These are phyloP conservation scores for Tridacna gigas DNA, from an alignment of 2,888 invertebrate species.

Conservation along the genomic window DNA sequence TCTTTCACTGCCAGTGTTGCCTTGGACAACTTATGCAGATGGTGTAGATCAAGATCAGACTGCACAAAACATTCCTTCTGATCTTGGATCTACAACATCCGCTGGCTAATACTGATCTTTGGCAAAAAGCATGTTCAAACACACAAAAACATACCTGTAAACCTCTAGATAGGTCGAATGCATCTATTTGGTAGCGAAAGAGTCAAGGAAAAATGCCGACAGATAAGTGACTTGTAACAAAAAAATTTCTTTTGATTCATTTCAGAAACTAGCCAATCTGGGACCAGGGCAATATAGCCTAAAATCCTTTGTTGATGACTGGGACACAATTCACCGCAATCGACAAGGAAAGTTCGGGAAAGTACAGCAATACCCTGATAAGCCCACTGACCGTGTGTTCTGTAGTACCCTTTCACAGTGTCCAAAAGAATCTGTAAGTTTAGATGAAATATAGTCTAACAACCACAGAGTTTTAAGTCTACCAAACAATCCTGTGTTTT, in stretches of 20 bases:
- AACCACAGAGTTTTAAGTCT: background rate
- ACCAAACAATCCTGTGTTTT: background rate
- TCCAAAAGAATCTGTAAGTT: constrained; percentile 75
- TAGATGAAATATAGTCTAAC: background rate
- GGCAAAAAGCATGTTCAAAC: no score
- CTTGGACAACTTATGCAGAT: no score
- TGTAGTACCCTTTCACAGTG: constrained; percentile 79
- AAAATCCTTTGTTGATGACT: constrained; percentile 79
- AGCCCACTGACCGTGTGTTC: constrained; percentile 80
- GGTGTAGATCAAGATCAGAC: no score
- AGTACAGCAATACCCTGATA: constrained; percentile 78
- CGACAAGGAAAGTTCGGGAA: constrained; percentile 82
- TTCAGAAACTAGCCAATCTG: constrained; percentile 77
- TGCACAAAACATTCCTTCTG: no score
- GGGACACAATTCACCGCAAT: constrained; percentile 74
- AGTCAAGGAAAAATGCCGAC: no score
- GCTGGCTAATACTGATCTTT: no score
- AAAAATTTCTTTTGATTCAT: background rate
- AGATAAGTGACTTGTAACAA: no score
- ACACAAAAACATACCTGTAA: no score
- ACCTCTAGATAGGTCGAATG: no score
- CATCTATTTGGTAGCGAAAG: no score
- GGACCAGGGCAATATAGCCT: constrained; percentile 82
- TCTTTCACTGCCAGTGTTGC: no score
- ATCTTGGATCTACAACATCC: no score